phyloP scores from a whole-genome alignment of 92 coral and sea anemone species.

The Micromussa lordhowensis region DNA sequence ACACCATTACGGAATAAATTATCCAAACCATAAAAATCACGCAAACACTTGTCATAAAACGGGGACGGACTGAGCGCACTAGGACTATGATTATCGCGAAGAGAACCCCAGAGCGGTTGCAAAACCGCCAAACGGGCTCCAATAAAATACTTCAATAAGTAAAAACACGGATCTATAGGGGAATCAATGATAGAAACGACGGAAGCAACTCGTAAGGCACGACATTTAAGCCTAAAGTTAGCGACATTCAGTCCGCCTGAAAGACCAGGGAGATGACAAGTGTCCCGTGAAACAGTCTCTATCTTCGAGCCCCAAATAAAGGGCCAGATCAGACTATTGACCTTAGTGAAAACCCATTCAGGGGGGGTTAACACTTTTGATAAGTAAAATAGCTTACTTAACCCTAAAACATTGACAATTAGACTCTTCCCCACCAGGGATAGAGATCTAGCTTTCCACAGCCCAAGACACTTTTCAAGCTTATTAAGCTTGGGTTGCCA shows the following conservation, averaged over 20 bases:
- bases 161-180: neutral
- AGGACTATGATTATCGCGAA: neutral
- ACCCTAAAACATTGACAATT: too few relatives aligned
- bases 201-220: neutral
- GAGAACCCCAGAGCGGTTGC: neutral
- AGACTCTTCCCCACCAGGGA: too few relatives aligned
- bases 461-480: too few relatives aligned
- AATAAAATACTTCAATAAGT: neutral
- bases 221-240: neutral
- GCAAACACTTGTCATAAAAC: neutral
- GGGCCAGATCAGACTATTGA: neutral
- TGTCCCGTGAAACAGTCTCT: neutral
- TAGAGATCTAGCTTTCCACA: too few relatives aligned
- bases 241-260: neutral
- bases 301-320: neutral
- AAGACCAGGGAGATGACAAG: neutral
- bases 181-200: neutral
- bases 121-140: neutral
- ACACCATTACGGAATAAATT: too few relatives aligned
- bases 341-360: neutral
- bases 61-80: neutral
- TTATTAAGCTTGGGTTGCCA: too few relatives aligned
- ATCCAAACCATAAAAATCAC: neutral
- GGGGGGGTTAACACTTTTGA: neutral
- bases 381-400: too few relatives aligned